Evolutionary conservation across 2,797 vertebrate genomes (phyloP).

Genomic region (Zalophus californianus): DNA sequence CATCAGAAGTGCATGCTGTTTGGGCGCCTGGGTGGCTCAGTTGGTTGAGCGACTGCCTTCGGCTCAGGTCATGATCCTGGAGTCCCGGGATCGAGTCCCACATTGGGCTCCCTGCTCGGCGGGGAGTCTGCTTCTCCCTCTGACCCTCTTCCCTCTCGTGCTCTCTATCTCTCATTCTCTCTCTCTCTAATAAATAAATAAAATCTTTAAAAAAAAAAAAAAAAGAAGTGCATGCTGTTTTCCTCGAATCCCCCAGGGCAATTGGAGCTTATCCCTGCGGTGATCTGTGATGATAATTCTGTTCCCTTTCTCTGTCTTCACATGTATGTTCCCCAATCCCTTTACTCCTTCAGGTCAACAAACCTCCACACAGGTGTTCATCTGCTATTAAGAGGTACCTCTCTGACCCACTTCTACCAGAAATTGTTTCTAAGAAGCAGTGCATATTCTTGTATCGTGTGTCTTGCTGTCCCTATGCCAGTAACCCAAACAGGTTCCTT

Average conservation of each 20-base stretch:
- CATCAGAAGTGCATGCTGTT: fast-evolving
- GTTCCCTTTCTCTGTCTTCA: neutral
- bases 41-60: no score
- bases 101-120: no score
- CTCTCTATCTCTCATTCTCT: no score
- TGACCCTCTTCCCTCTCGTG: no score
- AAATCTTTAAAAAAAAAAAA: no score
- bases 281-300: neutral
- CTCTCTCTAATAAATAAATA: no score
- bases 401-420: neutral
- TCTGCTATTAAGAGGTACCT: neutral
- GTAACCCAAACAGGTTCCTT: neutral
- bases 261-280: neutral
- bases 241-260: fast-evolving
- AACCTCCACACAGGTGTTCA: neutral
- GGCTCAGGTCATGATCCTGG: no score
- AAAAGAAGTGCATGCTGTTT: fast-evolving
- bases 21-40: no score
- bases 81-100: no score
- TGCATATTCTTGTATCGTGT: no score
- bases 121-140: no score
- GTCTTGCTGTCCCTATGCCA: neutral
- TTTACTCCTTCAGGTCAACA: neutral
- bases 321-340: no score
- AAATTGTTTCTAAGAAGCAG: neutral